Percentiles rank a stretch among this genome's conserved stretches.
phyloP scores from a whole-genome alignment of 1,140 invertebrate genomes.

The Drosophila pseudoananassae region DNA sequence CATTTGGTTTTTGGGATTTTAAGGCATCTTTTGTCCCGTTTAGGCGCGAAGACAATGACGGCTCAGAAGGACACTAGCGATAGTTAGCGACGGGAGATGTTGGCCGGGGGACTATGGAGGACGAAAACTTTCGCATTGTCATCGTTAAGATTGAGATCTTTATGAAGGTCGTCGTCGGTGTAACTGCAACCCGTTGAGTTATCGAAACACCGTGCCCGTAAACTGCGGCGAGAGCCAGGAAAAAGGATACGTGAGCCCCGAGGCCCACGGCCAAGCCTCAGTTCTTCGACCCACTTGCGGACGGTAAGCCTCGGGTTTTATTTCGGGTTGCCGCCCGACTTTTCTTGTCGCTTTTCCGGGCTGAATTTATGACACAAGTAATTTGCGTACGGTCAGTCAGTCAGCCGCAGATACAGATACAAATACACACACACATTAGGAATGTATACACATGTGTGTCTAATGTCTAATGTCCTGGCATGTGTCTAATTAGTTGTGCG shows the following conservation, averaged over 20 bases:
- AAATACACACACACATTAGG: conserved; percentile 1
- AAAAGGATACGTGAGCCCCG: conserved; percentile 24
- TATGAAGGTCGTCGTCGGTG: conserved; percentile 70
- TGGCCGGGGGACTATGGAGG: conserved; percentile 18
- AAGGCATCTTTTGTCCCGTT: conserved; percentile 62
- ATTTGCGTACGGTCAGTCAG: conserved; percentile 75
- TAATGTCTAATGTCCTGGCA: conserved; percentile 64
- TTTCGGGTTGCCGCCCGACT: conserved; percentile 61
- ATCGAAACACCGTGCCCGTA: conserved; percentile 59
- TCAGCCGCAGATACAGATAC: conserved; percentile 30
- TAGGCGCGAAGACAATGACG: conserved; percentile 67
- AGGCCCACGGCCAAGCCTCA: conserved; percentile 33
- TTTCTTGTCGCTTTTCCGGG: conserved; percentile 62
- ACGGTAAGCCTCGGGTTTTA: conserved; percentile 67
- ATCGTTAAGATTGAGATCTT: conserved; percentile 81
- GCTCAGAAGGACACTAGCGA: neutral
- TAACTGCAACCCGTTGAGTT: conserved; percentile 24
- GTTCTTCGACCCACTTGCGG: conserved; percentile 69
- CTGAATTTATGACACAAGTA: conserved; percentile 81
- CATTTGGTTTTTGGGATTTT: conserved; percentile 59
- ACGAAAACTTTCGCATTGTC: conserved; percentile 73
- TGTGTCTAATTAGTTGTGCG: conserved; percentile 82
- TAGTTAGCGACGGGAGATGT: conserved; percentile 37
- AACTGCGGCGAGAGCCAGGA: conserved; percentile 49
- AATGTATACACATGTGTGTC: conserved; percentile 35